These are phyloP conservation scores for Odontesthes bonariensis DNA, from an alignment of 2,113 vertebrate species.

Conservation along the genomic window DNA sequence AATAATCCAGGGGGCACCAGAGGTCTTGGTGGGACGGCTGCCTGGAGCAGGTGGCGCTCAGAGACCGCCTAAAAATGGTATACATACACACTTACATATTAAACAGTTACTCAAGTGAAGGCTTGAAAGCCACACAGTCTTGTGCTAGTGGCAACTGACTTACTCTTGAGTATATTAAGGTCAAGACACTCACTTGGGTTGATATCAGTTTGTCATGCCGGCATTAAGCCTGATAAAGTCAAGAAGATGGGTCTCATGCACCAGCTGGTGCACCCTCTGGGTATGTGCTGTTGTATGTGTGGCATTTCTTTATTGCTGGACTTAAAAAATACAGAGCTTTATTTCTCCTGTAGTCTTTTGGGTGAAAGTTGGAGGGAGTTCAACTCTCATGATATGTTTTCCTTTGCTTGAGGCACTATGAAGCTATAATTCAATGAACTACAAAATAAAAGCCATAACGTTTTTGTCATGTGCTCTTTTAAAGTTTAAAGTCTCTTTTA, in stretches of 20 bases:
- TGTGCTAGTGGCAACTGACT: conserved; percentile 38
- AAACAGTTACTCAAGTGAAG: conserved; percentile 23
- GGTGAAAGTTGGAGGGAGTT: neutral
- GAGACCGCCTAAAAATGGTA: conserved; percentile 90
- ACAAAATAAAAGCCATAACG: no score
- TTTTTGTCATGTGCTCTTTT: no score
- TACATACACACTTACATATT: conserved; percentile 45
- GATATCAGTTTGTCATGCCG: conserved; percentile 45
- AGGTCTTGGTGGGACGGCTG: conserved; percentile 88
- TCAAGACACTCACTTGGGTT: conserved; percentile 49
- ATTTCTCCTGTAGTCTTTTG: conserved; percentile 2
- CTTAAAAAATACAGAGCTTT: neutral
- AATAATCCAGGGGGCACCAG: conserved; percentile 83
- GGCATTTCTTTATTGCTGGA: conserved; percentile 25
- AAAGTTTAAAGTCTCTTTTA: no score
- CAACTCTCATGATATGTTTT: neutral
- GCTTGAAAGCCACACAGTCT: conserved; percentile 31
- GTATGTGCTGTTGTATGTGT: conserved; percentile 73
- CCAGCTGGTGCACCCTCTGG: conserved; percentile 89
- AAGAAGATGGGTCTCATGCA: conserved; percentile 90
- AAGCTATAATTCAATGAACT: no score
- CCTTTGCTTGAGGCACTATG: conserved; percentile 7
- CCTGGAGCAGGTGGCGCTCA: conserved; percentile 91
- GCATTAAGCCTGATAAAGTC: conserved; percentile 87
- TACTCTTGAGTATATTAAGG: conserved; percentile 58